Percentiles rank a stretch among this genome's conserved stretches.
Conservation (phyloP, 2,797 vertebrate species). For the Bovichtus variegatus region DNA sequence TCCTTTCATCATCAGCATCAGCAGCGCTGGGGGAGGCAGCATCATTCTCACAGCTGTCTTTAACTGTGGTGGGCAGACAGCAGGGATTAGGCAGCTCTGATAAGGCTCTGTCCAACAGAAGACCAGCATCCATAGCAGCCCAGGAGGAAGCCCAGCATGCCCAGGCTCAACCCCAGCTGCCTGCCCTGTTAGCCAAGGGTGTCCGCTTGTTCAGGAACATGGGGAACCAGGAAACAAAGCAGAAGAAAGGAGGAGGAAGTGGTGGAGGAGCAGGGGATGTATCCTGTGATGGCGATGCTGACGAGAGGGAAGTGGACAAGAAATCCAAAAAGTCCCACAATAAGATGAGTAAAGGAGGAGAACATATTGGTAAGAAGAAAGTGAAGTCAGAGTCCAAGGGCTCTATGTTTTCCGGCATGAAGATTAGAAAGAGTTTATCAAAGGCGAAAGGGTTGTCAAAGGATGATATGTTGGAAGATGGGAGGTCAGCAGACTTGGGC, state of each 20-base stretch:
- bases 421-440: constrained; percentile 91
- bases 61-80: constrained; percentile 60
- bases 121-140: constrained; percentile 30
- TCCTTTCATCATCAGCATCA: constrained; percentile 78
- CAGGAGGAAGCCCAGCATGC: constrained; percentile 60
- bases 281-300: constrained; percentile 80
- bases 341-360: constrained; percentile 84
- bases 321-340: constrained; percentile 89
- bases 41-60: constrained; percentile 80
- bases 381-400: constrained; percentile 89
- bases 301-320: constrained; percentile 87
- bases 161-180: constrained; percentile 78
- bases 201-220: constrained; percentile 86
- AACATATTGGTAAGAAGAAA: constrained; percentile 85
- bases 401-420: constrained; percentile 94
- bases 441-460: constrained; percentile 87
- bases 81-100: constrained; percentile 64
- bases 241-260: constrained; percentile 87
- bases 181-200: constrained; percentile 88
- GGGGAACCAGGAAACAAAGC: constrained; percentile 97
- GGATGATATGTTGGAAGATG: constrained; percentile 86
- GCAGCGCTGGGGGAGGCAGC: constrained; percentile 70
- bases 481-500: constrained; percentile 74
- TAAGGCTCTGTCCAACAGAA: constrained; percentile 53
- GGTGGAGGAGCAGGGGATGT: constrained; percentile 80